Evolutionary conservation across 2,888 invertebrate genomes (phyloP), one percentile per base, ranked within the genome.

Genomic region (Agriopis aurantiaria): DNA sequence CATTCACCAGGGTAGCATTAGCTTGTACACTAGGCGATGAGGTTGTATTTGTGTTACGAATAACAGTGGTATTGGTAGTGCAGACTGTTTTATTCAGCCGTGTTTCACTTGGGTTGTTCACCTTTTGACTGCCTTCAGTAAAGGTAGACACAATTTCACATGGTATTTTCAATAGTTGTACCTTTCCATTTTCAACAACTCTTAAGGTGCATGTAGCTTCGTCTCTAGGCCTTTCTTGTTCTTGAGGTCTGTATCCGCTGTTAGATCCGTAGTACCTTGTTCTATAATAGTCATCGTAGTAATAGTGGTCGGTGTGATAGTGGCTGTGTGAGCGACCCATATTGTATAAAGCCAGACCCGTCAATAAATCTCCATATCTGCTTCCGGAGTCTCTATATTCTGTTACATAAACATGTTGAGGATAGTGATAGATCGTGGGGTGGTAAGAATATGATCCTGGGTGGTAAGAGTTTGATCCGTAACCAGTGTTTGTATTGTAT

Each of bases 61-160:
- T 76, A 6, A 82, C 71, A 43, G 85, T 85, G 43, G 81, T 80
- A 55, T 89, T 88, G 6, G 88, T 87, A 2, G 84, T 82, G 75
- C 91, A 91, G 10, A 87, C 84, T 40, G 87, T 90, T 62, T 80
- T 78, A 56, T 88, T 88, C 6, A 82, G 75, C 17, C 76, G 73
- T 48, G 78, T 75, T 12, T 80, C 80, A 60, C 75, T 74, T 69
- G 61, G 46, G 9, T 63, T 59, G 9, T 78, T 70, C 49, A 80
- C 71, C 69, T 83, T 85, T 33, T 82, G 83, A 71, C 89, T 86
- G 4, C 83, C 88, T 71, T 88, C 84, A 5, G 89, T 88, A 69
- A 94, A 94, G 1, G 93, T 94, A 1, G 93, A 91, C 9, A 94
- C 93, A 9, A 93, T 93, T 82, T 91, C 93, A 76, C 93, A 94